phyloP scores from a whole-genome alignment of 2,888 invertebrate species.

The Dynastes hyllus region DNA sequence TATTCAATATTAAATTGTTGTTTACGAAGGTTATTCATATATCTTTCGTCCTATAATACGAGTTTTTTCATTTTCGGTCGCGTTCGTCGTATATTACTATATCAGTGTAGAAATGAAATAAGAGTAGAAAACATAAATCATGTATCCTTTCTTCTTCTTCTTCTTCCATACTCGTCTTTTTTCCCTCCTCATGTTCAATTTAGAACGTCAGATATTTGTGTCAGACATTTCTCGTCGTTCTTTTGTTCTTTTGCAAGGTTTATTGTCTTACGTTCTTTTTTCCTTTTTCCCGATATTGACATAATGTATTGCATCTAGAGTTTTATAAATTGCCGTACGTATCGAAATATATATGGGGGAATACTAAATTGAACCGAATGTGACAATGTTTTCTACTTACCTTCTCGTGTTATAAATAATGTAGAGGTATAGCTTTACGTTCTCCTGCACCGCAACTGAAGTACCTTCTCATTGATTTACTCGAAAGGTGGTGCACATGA shows the following conservation, averaged over 20 bases:
- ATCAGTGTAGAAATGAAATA: slow-evolving; percentile 46
- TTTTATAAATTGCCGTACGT: slow-evolving; percentile 32
- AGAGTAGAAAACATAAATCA: slow-evolving; percentile 46
- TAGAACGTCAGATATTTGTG: slow-evolving; percentile 45
- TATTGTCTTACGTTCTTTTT: slow-evolving; percentile 39
- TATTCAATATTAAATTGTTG: slow-evolving; percentile 43
- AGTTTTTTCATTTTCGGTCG: slow-evolving; percentile 13
- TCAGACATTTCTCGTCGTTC: slow-evolving; percentile 36
- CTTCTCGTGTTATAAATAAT: not conserved
- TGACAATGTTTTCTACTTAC: slow-evolving; percentile 14
- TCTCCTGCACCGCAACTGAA: too few species aligned
- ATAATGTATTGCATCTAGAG: slow-evolving; percentile 30
- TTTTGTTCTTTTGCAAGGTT: slow-evolving; percentile 11
- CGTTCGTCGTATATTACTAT: slow-evolving; percentile 40
- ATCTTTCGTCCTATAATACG: slow-evolving; percentile 29
- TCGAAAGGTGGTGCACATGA: too few species aligned
- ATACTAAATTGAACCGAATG: slow-evolving; percentile 14
- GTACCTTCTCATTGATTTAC: too few species aligned
- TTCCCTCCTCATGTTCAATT: slow-evolving; percentile 38
- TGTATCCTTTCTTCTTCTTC: slow-evolving; percentile 37
- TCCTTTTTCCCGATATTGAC: slow-evolving; percentile 19
- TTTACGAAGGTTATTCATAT: slow-evolving; percentile 43
- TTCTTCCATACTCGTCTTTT: not conserved
- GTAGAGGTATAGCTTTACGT: not conserved
- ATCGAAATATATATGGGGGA: not conserved